Conservation (phyloP, 2,888 invertebrate genomes). For the Heliothis peltigera region DNA sequence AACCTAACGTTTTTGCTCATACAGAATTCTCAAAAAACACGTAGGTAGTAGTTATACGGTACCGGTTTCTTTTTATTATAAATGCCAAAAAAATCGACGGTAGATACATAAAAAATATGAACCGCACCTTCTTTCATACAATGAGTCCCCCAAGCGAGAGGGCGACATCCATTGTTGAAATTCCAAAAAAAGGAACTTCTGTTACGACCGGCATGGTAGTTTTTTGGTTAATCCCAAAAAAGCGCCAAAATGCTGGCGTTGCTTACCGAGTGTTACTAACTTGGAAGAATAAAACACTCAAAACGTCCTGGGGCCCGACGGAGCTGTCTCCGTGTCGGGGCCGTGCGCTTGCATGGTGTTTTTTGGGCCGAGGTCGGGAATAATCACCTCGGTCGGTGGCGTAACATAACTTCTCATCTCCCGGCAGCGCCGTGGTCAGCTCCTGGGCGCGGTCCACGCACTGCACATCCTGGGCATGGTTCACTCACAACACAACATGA, state of each 20-base stretch:
- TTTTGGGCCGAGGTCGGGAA: conserved; percentile 83
- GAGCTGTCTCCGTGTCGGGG: conserved; percentile 73
- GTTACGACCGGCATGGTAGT: conserved; percentile 61
- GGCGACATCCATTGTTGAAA: conserved; percentile 82
- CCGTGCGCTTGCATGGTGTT: conserved; percentile 82
- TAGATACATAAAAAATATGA: conserved; percentile 67
- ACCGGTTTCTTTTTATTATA: conserved; percentile 61
- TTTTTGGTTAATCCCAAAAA: conserved; percentile 73
- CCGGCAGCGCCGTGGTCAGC: conserved; percentile 84
- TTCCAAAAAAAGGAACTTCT: conserved; percentile 65
- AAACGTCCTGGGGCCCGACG: conserved; percentile 52
- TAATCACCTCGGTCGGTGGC: conserved; percentile 89
- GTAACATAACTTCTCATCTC: conserved; percentile 88
- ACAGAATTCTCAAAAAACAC: conserved; percentile 53
- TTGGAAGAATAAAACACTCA: conserved; percentile 51
- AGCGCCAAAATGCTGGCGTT: conserved; percentile 74
- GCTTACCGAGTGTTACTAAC: conserved; percentile 78
- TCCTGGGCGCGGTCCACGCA: conserved; percentile 75
- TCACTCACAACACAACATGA: conserved; percentile 76
- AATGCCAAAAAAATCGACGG: conserved; percentile 59
- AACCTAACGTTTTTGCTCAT: conserved; percentile 37
- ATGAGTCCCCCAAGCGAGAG: conserved; percentile 74
- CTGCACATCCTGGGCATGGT: conserved; percentile 82
- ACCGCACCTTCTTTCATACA: conserved; percentile 70
- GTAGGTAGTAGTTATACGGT: conserved; percentile 54